Evolutionary conservation across 2,888 invertebrate species (phyloP).

Genomic region (Agelastica alni): DNA sequence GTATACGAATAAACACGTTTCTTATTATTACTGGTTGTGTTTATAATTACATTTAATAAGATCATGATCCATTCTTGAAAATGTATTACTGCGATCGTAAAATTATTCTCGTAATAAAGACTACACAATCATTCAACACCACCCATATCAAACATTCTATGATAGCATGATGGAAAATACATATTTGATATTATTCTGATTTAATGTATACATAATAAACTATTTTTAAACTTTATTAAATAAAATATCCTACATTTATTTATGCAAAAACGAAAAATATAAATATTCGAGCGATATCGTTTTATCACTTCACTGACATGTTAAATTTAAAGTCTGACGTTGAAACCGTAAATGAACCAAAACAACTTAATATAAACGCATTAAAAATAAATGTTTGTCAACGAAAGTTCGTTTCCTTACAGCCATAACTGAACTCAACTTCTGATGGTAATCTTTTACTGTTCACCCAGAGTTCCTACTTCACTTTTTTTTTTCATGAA

Average conservation of each 20-base stretch:
- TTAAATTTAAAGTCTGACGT: background rate
- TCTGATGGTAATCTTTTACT: too few species aligned
- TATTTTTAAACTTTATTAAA: conserved; percentile 1
- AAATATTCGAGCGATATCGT: background rate
- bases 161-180: conserved; percentile 25
- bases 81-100: too few species aligned
- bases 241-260: background rate
- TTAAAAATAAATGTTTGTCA: too few species aligned
- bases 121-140: too few species aligned
- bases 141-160: conserved; percentile 16
- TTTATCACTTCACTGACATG: background rate
- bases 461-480: too few species aligned
- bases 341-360: background rate
- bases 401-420: background rate
- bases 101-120: too few species aligned
- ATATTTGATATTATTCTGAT: background rate
- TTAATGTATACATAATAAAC: conserved; percentile 4
- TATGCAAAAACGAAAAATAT: background rate
- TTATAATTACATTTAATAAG: too few species aligned
- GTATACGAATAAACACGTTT: too few species aligned
- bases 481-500: too few species aligned
- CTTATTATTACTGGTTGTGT: too few species aligned
- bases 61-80: too few species aligned
- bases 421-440: too few species aligned
- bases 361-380: background rate